phyloP scores from a whole-genome alignment of 2,797 vertebrate genomes.

The Acipenser transmontanus region DNA sequence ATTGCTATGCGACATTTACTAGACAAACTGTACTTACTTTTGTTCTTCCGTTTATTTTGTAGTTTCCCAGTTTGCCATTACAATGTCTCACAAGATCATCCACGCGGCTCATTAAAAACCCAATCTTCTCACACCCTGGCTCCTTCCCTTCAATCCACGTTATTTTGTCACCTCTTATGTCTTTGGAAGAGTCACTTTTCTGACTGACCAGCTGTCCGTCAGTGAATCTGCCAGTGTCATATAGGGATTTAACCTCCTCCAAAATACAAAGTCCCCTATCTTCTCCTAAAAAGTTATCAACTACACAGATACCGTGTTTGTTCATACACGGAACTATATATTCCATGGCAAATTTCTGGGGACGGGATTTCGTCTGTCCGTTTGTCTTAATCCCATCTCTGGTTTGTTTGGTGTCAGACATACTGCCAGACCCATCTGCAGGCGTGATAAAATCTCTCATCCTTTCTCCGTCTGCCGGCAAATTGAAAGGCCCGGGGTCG shows the following conservation, averaged over 20 bases:
- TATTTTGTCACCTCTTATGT: constrained; percentile 93
- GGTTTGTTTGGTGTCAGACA: constrained; percentile 10
- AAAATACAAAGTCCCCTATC: constrained; percentile 68
- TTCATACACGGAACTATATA: constrained; percentile 90
- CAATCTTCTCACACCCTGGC: constrained; percentile 79
- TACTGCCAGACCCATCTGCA: constrained; percentile 18
- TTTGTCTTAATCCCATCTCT: constrained; percentile 57
- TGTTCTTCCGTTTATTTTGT: constrained; percentile 92
- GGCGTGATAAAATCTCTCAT: constrained; percentile 21
- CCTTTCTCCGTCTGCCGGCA: constrained; percentile 2
- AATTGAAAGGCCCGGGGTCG: neutral
- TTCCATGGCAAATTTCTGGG: constrained; percentile 80
- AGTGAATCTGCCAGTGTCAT: constrained; percentile 82
- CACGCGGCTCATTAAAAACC: constrained; percentile 89
- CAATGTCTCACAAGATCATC: constrained; percentile 93
- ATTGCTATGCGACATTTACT: too few species aligned
- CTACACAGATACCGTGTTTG: constrained; percentile 91
- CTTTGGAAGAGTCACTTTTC: constrained; percentile 87
- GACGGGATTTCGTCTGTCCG: constrained; percentile 68
- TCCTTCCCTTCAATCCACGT: constrained; percentile 93
- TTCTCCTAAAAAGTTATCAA: constrained; percentile 85
- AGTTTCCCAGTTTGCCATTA: constrained; percentile 88
- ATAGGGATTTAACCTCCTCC: constrained; percentile 77
- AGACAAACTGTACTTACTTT: constrained; percentile 73
- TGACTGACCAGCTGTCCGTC: constrained; percentile 94